A percentile compares a stretch with the other conserved stretches of the same genome.
These are phyloP conservation scores for Cherax destructor DNA, from an alignment of 1,140 invertebrate genomes.

Conservation along the genomic window DNA sequence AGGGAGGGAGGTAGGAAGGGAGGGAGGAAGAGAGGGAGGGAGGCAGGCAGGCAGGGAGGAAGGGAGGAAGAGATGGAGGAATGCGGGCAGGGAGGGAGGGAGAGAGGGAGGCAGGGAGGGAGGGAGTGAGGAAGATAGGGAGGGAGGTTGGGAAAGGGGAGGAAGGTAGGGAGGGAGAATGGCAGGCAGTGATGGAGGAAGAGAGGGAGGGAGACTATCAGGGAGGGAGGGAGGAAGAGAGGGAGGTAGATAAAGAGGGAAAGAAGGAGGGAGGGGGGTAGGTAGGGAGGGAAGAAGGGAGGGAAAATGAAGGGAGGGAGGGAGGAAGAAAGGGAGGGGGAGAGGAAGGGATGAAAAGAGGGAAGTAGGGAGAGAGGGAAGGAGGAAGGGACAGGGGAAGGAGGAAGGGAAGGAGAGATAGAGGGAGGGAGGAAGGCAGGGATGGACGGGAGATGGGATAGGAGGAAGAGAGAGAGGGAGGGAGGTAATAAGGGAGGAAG, in stretches of 20 bases:
- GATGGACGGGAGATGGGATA: neutral
- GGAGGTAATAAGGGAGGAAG: neutral
- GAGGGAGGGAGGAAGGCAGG: too few relatives aligned
- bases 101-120: too few relatives aligned
- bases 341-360: neutral
- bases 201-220: conserved; percentile 12
- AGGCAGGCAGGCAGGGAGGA: neutral
- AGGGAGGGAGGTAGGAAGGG: too few relatives aligned
- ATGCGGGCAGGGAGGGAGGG: neutral
- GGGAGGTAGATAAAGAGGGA: too few relatives aligned
- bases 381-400: too few relatives aligned
- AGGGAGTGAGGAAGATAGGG: too few relatives aligned
- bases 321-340: neutral
- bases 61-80: neutral
- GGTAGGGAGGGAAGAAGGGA: neutral
- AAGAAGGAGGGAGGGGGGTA: too few relatives aligned
- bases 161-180: neutral
- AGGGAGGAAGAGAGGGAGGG: neutral
- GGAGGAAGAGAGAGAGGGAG: conserved; percentile 7
- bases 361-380: too few relatives aligned
- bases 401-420: too few relatives aligned
- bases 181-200: too few relatives aligned
- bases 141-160: too few relatives aligned
- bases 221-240: neutral
- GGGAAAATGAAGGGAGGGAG: neutral